These are phyloP conservation scores for Cheilosia grossa DNA, from an alignment of 2,888 invertebrate genomes.

Conservation along the genomic window DNA sequence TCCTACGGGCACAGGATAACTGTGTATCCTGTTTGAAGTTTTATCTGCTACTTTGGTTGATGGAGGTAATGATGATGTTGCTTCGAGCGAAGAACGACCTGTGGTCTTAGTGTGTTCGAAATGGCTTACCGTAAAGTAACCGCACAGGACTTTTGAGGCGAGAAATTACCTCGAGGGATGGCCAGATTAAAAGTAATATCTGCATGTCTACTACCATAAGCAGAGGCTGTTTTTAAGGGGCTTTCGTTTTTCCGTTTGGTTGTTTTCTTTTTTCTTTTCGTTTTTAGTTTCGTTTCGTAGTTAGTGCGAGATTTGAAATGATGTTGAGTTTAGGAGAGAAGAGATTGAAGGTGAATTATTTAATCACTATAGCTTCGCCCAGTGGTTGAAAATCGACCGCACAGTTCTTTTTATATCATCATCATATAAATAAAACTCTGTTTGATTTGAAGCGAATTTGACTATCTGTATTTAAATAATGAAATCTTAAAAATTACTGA, in stretches of 20 bases:
- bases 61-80: constrained; percentile 72
- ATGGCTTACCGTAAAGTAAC: constrained; percentile 63
- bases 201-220: constrained; percentile 22
- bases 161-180: constrained; percentile 56
- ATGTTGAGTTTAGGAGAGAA: constrained; percentile 22
- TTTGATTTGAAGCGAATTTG: no score
- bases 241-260: background rate
- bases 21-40: constrained; percentile 57
- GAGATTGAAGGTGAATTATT: constrained; percentile 9
- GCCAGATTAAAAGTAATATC: constrained; percentile 68
- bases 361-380: no score
- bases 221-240: constrained; percentile 14
- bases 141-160: constrained; percentile 67
- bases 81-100: constrained; percentile 48
- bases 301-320: constrained; percentile 47
- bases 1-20: constrained; percentile 38
- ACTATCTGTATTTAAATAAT: no score
- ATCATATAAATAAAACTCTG: no score
- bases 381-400: no score
- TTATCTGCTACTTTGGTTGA: constrained; percentile 61
- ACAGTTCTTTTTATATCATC: no score
- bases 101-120: constrained; percentile 52
- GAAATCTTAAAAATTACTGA: no score
- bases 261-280: background rate
- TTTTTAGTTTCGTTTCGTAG: background rate